These are phyloP conservation scores for Gryllus bimaculatus DNA, from an alignment of 1,140 invertebrate genomes.

Conservation along the genomic window DNA sequence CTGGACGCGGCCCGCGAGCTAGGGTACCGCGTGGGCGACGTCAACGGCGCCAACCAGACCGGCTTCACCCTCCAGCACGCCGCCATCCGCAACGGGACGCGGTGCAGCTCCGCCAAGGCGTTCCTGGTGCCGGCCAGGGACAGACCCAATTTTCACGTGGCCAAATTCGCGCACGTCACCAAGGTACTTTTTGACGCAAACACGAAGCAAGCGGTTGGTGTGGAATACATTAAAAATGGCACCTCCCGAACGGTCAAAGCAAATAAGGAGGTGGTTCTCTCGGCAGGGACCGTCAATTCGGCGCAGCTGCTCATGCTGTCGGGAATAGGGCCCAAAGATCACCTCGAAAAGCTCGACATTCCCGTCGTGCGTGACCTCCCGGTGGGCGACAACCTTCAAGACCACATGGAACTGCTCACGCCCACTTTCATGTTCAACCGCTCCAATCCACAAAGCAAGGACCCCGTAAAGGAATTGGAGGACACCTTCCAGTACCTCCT, in stretches of 20 bases:
- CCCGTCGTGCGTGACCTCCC: slow-evolving; percentile 28
- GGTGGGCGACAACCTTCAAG: slow-evolving; percentile 41
- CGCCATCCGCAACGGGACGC: slow-evolving; percentile 29
- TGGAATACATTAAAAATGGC: slow-evolving; percentile 37
- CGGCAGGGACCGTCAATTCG: slow-evolving; percentile 79
- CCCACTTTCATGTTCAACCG: slow-evolving; percentile 21
- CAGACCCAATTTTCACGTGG: slow-evolving; percentile 35
- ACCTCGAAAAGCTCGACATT: slow-evolving; percentile 53
- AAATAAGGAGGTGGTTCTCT: slow-evolving; percentile 63
- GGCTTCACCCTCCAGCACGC: slow-evolving; percentile 30
- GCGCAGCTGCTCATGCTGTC: slow-evolving; percentile 88
- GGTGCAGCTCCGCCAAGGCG: slow-evolving; percentile 39
- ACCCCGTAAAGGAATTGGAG: slow-evolving; percentile 10
- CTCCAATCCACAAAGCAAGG: neutral
- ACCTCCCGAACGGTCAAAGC: slow-evolving; percentile 30
- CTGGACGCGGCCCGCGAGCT: slow-evolving; percentile 79
- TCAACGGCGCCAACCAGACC: slow-evolving; percentile 40
- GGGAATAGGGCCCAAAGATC: slow-evolving; percentile 74
- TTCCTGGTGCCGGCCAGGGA: slow-evolving; percentile 36
- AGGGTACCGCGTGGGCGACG: slow-evolving; percentile 54
- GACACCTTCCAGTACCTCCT: slow-evolving; percentile 21
- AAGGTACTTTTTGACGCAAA: slow-evolving; percentile 38
- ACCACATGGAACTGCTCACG: slow-evolving; percentile 30
- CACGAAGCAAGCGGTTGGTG: slow-evolving; percentile 38
- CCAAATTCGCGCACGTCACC: slow-evolving; percentile 23